Base-by-base conservation (phyloP, 2,888 invertebrate species). In the Allolobophora icterica region DNA sequence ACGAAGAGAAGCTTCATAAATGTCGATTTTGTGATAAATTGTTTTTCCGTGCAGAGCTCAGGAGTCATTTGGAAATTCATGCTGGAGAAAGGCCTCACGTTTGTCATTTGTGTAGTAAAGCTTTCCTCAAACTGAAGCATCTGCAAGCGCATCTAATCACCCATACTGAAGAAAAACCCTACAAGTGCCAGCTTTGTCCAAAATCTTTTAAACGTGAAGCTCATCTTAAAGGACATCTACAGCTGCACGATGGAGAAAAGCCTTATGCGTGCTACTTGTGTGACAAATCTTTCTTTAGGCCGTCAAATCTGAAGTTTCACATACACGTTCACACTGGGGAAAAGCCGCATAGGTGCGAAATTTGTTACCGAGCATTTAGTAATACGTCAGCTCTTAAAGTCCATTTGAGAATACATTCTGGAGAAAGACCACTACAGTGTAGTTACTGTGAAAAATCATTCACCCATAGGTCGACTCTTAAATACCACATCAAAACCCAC, bases 401-500 rank as follows among this genome's bases (percentile, higher is more conserved):
- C 30, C 90, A 90, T 38, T 40, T 42, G 33, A 35, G 38, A n/a
- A 84, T 84, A n/a, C 90, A 90, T 42, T 40, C 90, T 33, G 90
- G 84, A 17, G 83, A 83, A 38, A 90, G 40, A 90, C 90, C 90
- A 1, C 91, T 91, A 84, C 91, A 92, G 8, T 92, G 92, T 83
- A 87, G 90, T 83, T 58, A 89, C 38, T 92, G 92, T 42, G 91
- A 91, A 89, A 92, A 91, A 52, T 91, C 92, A 15, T 92, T 92
- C 91, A 92, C 91, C 6, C 91, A 91, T 11, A 90, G 91, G 34
- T 91, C 91, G 15, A 92, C 91, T 89, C 90, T 92, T 13, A 92
- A 92, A 42, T 91, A 91, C 30, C 92, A 92, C 90, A 89, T 91
- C 8, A 89, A 92, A 19, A 90, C 92, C n/a, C 92, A 92, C 90